These are phyloP conservation scores for Drosophila acutilabella DNA, from an alignment of 2,888 invertebrate species.

Conservation along the genomic window DNA sequence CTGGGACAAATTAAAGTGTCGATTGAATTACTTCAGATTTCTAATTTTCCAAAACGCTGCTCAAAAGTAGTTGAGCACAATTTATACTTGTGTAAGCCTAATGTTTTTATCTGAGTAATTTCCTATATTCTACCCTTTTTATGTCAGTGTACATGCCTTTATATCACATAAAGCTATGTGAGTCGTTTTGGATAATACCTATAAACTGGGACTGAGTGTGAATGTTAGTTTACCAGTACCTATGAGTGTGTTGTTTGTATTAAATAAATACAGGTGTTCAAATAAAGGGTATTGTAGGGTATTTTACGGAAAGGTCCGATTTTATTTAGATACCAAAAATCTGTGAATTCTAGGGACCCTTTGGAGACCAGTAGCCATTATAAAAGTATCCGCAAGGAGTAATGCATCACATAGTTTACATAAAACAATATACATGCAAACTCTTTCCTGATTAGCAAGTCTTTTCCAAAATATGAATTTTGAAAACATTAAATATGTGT, in stretches of 20 bases:
- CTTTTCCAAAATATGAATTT: no score
- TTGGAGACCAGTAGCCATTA: no score
- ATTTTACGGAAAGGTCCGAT: not conserved
- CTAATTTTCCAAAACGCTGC: no score
- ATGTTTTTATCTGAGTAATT: no score
- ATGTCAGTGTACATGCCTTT: not conserved
- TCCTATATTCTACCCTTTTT: not conserved
- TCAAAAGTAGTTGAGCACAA: no score
- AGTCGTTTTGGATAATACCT: not conserved
- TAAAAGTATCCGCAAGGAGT: no score
- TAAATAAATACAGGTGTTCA: conserved; percentile 76
- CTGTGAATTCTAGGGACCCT: no score
- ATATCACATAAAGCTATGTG: not conserved
- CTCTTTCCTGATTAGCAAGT: no score
- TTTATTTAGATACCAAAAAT: not conserved
- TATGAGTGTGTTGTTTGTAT: conserved; percentile 41
- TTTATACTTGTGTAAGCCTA: no score
- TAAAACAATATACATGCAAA: no score
- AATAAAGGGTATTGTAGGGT: conserved; percentile 35
- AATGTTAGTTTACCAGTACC: conserved; percentile 6
- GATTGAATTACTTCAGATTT: not conserved
- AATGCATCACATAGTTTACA: no score
- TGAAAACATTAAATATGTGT: no score
- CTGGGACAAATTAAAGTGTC: not conserved
- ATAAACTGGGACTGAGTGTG: conserved; percentile 1